phyloP scores from a whole-genome alignment of 2,113 vertebrate genomes.

The Lethenteron camtschaticum region DNA sequence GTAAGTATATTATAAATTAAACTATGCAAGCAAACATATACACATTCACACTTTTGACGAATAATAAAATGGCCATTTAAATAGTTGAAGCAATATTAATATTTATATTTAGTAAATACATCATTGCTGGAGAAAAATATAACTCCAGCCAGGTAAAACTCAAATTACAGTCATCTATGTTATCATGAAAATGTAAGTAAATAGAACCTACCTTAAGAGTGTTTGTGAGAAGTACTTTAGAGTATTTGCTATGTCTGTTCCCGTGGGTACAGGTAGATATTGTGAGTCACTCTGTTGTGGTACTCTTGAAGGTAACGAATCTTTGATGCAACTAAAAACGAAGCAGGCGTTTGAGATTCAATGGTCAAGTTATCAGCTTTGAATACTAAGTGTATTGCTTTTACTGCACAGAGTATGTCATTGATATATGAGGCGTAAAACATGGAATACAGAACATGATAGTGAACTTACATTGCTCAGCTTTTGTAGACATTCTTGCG shows the following conservation, averaged over 20 bases:
- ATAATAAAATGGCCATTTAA: no score
- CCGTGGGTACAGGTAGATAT: conserved; percentile 96
- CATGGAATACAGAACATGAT: neutral
- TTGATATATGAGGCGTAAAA: neutral
- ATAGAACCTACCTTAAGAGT: conserved; percentile 89
- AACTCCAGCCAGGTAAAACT: no score
- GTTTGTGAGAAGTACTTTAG: conserved; percentile 99
- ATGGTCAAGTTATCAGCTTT: neutral
- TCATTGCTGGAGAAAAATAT: no score
- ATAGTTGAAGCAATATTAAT: no score
- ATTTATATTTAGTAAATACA: no score
- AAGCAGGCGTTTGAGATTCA: conserved; percentile 18
- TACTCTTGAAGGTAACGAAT: conserved; percentile 99
- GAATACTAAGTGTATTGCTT: neutral
- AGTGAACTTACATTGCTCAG: conserved; percentile 75
- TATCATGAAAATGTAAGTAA: neutral
- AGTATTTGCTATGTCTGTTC: conserved; percentile 99
- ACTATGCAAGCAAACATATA: no score
- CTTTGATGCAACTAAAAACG: conserved; percentile 95
- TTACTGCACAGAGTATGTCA: neutral
- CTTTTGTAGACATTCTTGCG: conserved; percentile 71
- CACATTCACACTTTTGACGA: no score
- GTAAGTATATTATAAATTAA: no score
- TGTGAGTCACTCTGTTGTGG: conserved; percentile 96
- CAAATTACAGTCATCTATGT: no score